Evolutionary conservation across 2,113 vertebrate species (phyloP).

Genomic region (Rhinolophus ferrumequinum): DNA sequence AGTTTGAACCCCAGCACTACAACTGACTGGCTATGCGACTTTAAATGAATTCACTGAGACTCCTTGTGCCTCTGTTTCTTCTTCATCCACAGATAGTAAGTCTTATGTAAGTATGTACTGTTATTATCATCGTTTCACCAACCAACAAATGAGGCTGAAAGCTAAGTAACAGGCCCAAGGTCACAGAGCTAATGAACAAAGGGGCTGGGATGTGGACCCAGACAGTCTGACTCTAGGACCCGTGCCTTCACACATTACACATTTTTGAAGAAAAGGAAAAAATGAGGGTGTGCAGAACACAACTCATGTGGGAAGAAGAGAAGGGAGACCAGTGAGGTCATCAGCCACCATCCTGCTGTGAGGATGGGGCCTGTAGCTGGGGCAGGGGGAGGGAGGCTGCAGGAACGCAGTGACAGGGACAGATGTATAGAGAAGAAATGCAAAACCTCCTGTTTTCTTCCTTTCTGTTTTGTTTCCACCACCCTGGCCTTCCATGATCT

Average conservation of each 20-base stretch:
- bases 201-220: background rate
- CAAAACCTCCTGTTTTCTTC: background rate
- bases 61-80: background rate
- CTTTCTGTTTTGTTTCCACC: background rate
- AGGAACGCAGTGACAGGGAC: background rate
- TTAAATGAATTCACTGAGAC: background rate
- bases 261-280: background rate
- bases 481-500: fast-evolving
- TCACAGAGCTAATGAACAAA: background rate
- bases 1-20: background rate
- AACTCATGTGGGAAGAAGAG: background rate
- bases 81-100: background rate
- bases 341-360: background rate
- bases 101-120: background rate
- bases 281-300: background rate
- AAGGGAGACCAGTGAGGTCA: background rate
- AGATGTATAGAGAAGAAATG: background rate
- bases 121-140: background rate
- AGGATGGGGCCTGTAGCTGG: fast-evolving
- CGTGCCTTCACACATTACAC: background rate
- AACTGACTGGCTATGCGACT: background rate
- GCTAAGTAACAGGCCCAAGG: background rate
- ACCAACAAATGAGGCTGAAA: background rate
- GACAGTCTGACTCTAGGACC: background rate
- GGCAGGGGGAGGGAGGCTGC: background rate